These are phyloP conservation scores for Phrynocephalus forsythii DNA, from an alignment of 2,797 vertebrate species.

Conservation along the genomic window DNA sequence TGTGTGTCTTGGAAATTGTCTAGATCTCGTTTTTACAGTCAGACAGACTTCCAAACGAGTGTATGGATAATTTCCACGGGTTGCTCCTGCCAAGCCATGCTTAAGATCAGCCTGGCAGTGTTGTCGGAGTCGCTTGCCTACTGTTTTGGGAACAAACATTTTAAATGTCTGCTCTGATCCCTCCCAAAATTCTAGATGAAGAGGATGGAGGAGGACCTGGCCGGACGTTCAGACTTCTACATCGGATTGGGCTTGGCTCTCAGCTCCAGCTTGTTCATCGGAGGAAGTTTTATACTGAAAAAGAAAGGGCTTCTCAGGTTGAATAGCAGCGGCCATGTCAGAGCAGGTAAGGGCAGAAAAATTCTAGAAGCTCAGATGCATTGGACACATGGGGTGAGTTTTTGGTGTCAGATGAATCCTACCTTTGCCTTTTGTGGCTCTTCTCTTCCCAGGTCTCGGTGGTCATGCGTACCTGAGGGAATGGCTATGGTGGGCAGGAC, in stretches of 20 bases:
- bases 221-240: constrained; percentile 77
- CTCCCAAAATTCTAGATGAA: neutral
- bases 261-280: constrained; percentile 86
- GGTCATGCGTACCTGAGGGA: constrained; percentile 88
- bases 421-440: neutral
- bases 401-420: neutral
- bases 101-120: no score
- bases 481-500: constrained; percentile 90
- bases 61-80: no score
- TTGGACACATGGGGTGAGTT: neutral
- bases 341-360: constrained; percentile 81
- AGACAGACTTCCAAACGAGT: no score
- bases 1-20: no score
- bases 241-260: constrained; percentile 83
- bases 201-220: constrained; percentile 6
- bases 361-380: neutral
- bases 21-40: no score
- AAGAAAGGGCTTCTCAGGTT: constrained; percentile 88
- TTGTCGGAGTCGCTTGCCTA: no score
- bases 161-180: neutral
- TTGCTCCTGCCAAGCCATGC: no score
- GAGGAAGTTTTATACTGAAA: constrained; percentile 86
- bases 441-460: constrained; percentile 80
- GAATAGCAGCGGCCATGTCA: constrained; percentile 78
- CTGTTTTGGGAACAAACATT: neutral